phyloP scores from a whole-genome alignment of 2,113 vertebrate genomes.

The Ctenodactylus gundi region DNA sequence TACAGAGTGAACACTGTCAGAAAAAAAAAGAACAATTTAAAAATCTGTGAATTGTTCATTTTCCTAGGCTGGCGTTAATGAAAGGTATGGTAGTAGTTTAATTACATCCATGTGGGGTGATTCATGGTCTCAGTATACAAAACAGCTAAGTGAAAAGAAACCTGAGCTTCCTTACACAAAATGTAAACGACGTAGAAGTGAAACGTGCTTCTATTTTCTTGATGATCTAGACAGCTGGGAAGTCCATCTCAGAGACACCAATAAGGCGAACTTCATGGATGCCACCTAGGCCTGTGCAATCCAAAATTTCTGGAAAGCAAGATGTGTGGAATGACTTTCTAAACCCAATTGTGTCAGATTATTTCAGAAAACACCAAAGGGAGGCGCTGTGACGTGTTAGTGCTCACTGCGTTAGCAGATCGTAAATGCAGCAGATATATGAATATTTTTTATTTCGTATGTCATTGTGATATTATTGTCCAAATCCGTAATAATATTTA shows the following conservation, averaged over 20 bases:
- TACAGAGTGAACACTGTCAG: too few species aligned
- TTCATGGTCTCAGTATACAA: neutral
- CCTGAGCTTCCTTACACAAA: neutral
- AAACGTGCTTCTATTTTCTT: neutral
- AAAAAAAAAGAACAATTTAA: neutral
- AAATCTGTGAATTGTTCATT: neutral
- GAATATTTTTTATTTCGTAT: neutral
- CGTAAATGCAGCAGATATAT: too few species aligned
- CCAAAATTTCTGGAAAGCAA: neutral
- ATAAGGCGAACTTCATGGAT: neutral
- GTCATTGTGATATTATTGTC: neutral
- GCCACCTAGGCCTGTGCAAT: too few species aligned
- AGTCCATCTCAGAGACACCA: neutral
- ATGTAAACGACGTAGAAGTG: accelerated
- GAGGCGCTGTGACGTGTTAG: accelerated
- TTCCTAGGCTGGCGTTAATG: neutral
- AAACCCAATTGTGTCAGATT: accelerated
- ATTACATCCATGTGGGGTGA: neutral
- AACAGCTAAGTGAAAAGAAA: neutral
- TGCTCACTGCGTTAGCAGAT: neutral
- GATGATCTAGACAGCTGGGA: neutral
- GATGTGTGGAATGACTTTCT: neutral
- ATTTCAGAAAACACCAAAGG: neutral
- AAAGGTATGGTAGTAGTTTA: neutral
- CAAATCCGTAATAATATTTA: neutral